Conservation (phyloP, 2,113 vertebrate genomes). For the Globicephala melas region DNA sequence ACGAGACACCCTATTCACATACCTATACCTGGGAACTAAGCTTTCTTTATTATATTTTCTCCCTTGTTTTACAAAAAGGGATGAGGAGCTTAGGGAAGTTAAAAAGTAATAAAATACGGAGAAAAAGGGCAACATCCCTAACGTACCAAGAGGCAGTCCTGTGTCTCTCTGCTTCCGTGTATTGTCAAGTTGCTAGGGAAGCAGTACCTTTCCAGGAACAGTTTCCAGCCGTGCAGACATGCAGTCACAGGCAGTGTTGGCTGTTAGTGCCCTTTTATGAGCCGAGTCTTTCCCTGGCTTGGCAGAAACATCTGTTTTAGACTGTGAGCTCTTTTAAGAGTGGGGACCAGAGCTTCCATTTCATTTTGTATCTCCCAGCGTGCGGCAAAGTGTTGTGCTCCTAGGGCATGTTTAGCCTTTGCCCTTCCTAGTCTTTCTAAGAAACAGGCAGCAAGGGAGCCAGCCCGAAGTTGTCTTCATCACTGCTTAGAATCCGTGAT, state of each 20-base stretch:
- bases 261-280: background rate
- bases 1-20: background rate
- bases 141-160: background rate
- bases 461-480: background rate
- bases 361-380: background rate
- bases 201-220: background rate
- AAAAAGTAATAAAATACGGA: background rate
- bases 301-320: background rate
- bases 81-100: background rate
- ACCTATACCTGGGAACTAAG: background rate
- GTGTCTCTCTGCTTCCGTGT: background rate
- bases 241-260: too few relatives aligned
- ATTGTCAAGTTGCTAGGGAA: background rate
- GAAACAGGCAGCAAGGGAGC: background rate
- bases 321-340: background rate
- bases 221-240: background rate
- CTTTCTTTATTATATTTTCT: background rate
- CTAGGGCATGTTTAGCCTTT: rapidly evolving
- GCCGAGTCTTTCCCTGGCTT: background rate
- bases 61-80: background rate
- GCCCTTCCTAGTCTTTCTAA: background rate
- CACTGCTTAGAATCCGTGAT: background rate
- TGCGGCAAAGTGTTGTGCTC: background rate
- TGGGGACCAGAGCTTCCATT: background rate
- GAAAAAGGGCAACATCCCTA: background rate